These are phyloP conservation scores for Bothrops jararaca DNA, from an alignment of 2,113 vertebrate genomes.

Conservation along the genomic window DNA sequence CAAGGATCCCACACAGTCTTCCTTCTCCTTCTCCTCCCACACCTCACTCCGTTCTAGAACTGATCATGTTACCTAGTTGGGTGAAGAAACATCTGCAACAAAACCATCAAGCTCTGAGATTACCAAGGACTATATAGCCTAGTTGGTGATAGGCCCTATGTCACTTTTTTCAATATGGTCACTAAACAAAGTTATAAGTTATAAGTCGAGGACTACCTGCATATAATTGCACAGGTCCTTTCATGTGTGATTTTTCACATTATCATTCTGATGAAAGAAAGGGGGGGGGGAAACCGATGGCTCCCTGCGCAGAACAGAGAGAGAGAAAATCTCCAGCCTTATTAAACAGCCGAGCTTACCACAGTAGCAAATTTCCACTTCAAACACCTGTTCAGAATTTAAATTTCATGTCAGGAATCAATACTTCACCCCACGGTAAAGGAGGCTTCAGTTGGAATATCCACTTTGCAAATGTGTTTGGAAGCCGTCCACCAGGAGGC, in stretches of 20 bases:
- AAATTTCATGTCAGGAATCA: conserved; percentile 20
- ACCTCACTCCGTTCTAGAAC: too few species aligned
- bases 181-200: too few species aligned
- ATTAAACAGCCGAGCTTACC: background rate
- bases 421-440: conserved; percentile 2
- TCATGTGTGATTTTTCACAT: background rate
- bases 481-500: background rate
- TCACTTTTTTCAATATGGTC: too few species aligned
- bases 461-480: background rate
- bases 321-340: background rate
- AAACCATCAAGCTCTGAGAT: too few species aligned
- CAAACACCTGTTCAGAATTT: conserved; percentile 7
- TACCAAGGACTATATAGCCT: too few species aligned
- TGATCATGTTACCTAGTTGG: too few species aligned
- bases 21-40: too few species aligned
- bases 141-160: too few species aligned
- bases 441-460: background rate
- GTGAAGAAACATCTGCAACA: too few species aligned
- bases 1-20: too few species aligned
- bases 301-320: background rate
- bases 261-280: background rate
- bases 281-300: background rate
- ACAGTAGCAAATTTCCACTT: conserved; percentile 21
- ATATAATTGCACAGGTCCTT: background rate
- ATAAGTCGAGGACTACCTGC: too few species aligned